Base-by-base conservation (phyloP, 2,797 vertebrate genomes). In the Moxostoma hubbsi region DNA sequence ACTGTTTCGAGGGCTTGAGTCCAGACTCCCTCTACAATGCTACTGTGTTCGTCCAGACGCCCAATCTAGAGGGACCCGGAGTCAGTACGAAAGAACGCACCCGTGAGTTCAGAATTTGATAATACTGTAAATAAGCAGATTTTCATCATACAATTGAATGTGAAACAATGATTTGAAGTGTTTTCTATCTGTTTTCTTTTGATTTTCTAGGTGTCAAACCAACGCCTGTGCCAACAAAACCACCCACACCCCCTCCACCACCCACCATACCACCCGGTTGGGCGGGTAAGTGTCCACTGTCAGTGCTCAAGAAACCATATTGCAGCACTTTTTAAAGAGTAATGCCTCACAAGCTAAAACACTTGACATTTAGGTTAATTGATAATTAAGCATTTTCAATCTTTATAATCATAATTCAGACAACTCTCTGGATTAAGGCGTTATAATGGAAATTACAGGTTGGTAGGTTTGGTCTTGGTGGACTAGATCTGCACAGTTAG, bases 221-320 rank as follows among this genome's bases (percentile, higher is more conserved):
- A 59, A 99, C 97, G 5, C 94, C 96, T 9, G 92, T 92, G 8
- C 97, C 97, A 13, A 98, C 97, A 0, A 86, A 89, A 5, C 96
- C 97, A 0, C 97, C 98, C 1, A 95, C 97, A 1, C 96, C 97
- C 7, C 93, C 95, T 6, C 96, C 97, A 4, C 96, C 96, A 9
- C 97, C 98, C 50, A 99, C 98, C 50, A 96, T 98, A 59, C 98
- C 98, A 64, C 97, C 98, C 0, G 96, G 93, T 18, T 95, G 96
- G 80, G 95, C 96, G 82, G 97, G 98, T 99, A 90, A 90, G 93
- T 86, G 66, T 12, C 46, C 9, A 18, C 6, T 10, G n/a, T 12
- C 7, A 7, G 6, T 47, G 50, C 36, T 64, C 1, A 9, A 18
- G 45, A 13, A 54, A 61, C 46, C 3, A 36, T 36, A 36, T 5